Base-by-base conservation (phyloP, 2,797 vertebrate genomes). In the Hydrolagus colliei region DNA sequence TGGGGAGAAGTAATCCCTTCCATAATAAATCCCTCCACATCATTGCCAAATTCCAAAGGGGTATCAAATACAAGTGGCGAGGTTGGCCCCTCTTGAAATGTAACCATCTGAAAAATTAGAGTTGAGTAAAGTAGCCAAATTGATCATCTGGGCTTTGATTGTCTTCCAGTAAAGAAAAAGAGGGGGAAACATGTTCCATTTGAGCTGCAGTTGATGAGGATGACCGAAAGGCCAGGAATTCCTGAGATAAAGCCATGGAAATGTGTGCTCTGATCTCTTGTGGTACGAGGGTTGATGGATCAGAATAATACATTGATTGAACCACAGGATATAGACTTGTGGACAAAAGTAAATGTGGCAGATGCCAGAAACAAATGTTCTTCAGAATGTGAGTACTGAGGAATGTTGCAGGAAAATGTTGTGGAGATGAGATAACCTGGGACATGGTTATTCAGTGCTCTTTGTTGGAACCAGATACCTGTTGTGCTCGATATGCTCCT, bases 381-480 rank as follows among this genome's bases (percentile, higher is more conserved):
- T 71, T 32, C 20, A 52, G 32, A 84, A 84, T 12, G 65, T 8
- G 78, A 82, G 18, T 27, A 67, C 78, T 82, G 63, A 16, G 78
- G 78, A 65, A 67, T 67, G 63, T 52, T 52, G 32, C 65, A 84
- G 41, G 61, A 84, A 71, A 68, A 84, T 84, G 79, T 41, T 71
- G 67, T 20, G 63, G 65, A 84, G 35, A 20, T 84, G 65, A 71
- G 27, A 67, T 63, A 82, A 68, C 4, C 20, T 82, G 79, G 41
- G 62, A 41, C 63, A 71, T 27, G 67, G 16, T 67, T 5, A 76
- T 74, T 35, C 11, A 74, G 12, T 74, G 73, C 22, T 12, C 65
- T 63, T 9, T 9, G 1, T 80, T 80, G 2, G 22, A 35, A 65
- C 62, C 8, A 1, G 32, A 63, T 27, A 14, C 27, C 62, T 14